Evolutionary conservation across 2,113 vertebrate genomes (phyloP), one percentile per base, ranked within the genome.

Genomic region (Dermatemys mawii): DNA sequence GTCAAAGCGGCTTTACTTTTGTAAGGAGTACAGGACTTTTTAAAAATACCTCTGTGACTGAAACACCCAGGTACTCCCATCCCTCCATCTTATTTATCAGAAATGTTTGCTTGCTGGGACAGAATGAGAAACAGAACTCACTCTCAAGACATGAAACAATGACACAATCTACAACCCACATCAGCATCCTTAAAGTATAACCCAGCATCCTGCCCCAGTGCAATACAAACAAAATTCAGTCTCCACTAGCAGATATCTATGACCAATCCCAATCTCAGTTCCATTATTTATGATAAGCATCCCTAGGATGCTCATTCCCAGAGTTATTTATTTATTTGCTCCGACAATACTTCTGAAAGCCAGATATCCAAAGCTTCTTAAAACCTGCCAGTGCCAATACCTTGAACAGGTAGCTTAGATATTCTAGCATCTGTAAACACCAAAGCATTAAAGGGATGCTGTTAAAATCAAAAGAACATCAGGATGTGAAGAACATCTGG

Each of bases 31-130:
- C 32, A 78, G 67, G 48, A 80, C 76, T 87, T 55, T 53, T 75
- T 70, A 73, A 93, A 92, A 13, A n/a, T 87, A 11, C 51, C 41
- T 89, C 87, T 89, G 44, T 70, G 78, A 84, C 16, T 3, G 1
- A 12, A 84, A 81, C 54, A 44, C 29, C 53, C 26, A 32, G 81
- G 12, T 14, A 76, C 84, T 50, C 60, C 17, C 1, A 0, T 0
- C 22, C 76, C 88, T 87, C 38, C 51, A 26, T 5, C 26, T 26
- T 53, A 53, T 53, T 11, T 22, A 38, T 41, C 14, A 54, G 79
- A 12, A 38, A 55, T 10, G 17, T 41, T 11, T 44, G 79, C 79
- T 54, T 54, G n/a, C 51, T 81, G 79, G 79, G n/a, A 41, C 9
- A 41, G 26, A 38, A 41, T 26, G 38, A 27, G 51, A 54, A 41